Evolutionary conservation across 2,797 vertebrate genomes (phyloP), one percentile per base, ranked within the genome.

Genomic region (Heterohyrax brucei): DNA sequence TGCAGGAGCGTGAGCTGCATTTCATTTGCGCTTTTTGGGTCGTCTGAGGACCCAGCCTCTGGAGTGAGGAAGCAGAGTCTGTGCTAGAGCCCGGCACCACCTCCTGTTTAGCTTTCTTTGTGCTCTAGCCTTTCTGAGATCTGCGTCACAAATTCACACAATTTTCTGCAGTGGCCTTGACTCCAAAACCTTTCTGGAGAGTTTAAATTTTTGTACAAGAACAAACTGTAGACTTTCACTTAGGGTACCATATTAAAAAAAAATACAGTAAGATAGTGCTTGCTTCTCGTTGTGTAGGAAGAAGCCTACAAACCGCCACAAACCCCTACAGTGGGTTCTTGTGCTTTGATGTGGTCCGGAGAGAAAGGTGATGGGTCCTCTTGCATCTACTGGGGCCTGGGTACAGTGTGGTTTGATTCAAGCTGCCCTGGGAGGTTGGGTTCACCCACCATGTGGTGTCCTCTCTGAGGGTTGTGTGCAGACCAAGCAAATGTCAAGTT

Each of bases 1-100:
- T 88, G 87, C 76, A 84, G 88, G 72, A 86, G 30, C 88, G 39
- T 93, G 96, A 95, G 96, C 86, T 94, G 95, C 87, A 91, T 97
- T 89, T 83, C 79, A 90, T 97, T 86, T 94, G n/a, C 33, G 85
- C 80, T 93, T 33, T 48, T 91, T 70, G 64, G 89, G 94, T 96
- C 94, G 88, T 89, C 75, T 86, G 50, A 97, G 97, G 91, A 97
- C 81, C 81, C 21, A 81, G 86, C 56, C 26, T 64, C 24, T 50
- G 89, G 83, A 73, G 50, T 48, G 76, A 87, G 80, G 64, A 90
- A 53, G 50, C 44, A 56, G 62, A 89, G 79, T 39, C 80, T 89
- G 73, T 7, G 13, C 10, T n/a, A n/a, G 89, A 70, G 28, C 61
- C 59, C 59, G 18, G 91, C 0, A 24, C 18, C 0, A 24, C 18